Evolutionary conservation across 2,113 vertebrate species (phyloP).

Genomic region (Psilopsiagon aurifrons): DNA sequence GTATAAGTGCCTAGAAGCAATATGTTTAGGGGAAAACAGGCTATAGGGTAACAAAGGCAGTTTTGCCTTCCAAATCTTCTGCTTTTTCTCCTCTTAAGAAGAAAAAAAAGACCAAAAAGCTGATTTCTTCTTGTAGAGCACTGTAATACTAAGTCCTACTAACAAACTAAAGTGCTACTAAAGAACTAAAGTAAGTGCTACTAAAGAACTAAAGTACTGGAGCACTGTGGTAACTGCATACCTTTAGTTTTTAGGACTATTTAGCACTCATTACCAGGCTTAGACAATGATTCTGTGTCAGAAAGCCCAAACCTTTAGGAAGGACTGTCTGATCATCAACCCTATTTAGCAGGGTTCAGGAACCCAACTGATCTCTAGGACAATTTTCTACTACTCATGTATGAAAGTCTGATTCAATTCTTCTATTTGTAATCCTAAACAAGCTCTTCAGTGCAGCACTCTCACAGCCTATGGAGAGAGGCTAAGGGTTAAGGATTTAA

Average conservation of each 20-base stretch:
- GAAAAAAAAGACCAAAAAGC: not conserved
- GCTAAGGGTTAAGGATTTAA: not conserved
- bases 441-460: not conserved
- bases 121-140: not conserved
- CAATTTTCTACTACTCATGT: not conserved
- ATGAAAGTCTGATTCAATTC: not conserved
- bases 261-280: not conserved
- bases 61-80: not conserved
- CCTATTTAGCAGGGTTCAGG: not conserved
- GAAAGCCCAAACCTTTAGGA: not conserved
- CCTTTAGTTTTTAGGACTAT: not conserved
- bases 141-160: not conserved
- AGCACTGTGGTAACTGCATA: not conserved
- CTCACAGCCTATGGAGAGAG: not conserved
- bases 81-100: not conserved
- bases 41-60: not conserved
- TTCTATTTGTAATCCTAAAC: not conserved
- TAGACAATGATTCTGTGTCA: not conserved
- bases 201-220: not conserved
- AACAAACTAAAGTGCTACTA: not conserved
- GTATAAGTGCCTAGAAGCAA: constrained; percentile 40
- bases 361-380: not conserved
- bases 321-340: not conserved
- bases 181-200: not conserved
- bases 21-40: not conserved